phyloP scores from a whole-genome alignment of 2,888 invertebrate genomes.

The Oegoconia quadripuncta region DNA sequence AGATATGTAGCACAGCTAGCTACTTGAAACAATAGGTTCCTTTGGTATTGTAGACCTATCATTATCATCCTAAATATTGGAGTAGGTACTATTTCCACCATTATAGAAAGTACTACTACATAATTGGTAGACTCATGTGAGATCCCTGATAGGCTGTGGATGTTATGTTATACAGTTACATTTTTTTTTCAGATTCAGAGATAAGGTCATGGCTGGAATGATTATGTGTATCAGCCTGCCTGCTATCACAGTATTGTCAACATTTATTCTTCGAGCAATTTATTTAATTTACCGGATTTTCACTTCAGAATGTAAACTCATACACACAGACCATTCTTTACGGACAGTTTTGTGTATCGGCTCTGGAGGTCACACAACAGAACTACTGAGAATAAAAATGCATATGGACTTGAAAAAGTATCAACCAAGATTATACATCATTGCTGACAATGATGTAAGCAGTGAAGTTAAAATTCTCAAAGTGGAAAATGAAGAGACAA shows the following conservation, averaged over 20 bases:
- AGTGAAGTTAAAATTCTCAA: constrained; percentile 84
- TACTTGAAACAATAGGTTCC: no score
- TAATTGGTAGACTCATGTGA: no score
- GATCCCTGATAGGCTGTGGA: no score
- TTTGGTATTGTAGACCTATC: no score
- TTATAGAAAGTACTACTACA: no score
- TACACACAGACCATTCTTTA: constrained; percentile 31
- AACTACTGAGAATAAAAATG: constrained; percentile 88
- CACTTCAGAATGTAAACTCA: constrained; percentile 37
- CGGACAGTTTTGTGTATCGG: constrained; percentile 83
- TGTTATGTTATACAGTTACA: no score
- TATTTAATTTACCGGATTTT: constrained; percentile 42
- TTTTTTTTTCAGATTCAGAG: no score
- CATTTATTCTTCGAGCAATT: constrained; percentile 22
- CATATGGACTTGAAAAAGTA: constrained; percentile 82
- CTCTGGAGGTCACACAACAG: constrained; percentile 96
- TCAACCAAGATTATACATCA: constrained; percentile 86
- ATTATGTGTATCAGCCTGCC: background rate
- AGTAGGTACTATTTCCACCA: no score
- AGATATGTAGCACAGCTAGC: no score
- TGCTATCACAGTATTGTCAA: background rate
- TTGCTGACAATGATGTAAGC: constrained; percentile 87
- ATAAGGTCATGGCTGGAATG: no score
- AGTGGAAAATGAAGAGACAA: constrained; percentile 53
- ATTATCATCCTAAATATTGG: no score